Conservation (phyloP, 2,113 vertebrate genomes). For the Symphodus melops region DNA sequence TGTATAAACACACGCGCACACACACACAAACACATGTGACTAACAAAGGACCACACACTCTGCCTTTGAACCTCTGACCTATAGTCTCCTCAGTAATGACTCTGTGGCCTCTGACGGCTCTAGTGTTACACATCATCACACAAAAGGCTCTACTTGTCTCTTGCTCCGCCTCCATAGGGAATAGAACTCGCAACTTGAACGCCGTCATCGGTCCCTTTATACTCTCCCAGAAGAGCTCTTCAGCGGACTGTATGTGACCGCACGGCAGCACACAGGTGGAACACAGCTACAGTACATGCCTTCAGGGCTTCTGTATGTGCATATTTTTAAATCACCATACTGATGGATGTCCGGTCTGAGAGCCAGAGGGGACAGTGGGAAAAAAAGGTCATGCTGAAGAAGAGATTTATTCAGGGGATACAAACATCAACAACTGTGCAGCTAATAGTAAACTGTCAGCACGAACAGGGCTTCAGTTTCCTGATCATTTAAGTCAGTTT, state of each 20-base stretch:
- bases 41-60: conserved; percentile 74
- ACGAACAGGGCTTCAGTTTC: neutral
- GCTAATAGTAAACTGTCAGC: neutral
- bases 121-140: conserved; percentile 70
- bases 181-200: conserved; percentile 49
- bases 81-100: conserved; percentile 44
- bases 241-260: conserved; percentile 42
- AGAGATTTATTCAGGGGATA: conserved; percentile 12
- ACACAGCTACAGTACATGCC: conserved; percentile 33
- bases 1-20: conserved; percentile 40
- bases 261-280: conserved; percentile 48
- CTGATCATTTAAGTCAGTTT: neutral
- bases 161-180: conserved; percentile 23
- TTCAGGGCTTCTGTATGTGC: conserved; percentile 30
- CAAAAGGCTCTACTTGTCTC: conserved; percentile 67
- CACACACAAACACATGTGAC: conserved; percentile 35
- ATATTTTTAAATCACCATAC: conserved; percentile 29
- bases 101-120: conserved; percentile 42
- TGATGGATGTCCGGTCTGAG: conserved; percentile 40
- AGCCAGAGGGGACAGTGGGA: neutral
- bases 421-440: conserved; percentile 4
- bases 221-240: conserved; percentile 50
- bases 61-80: conserved; percentile 62
- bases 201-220: conserved; percentile 64
- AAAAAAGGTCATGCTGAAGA: conserved; percentile 25